A percentile compares a stretch with the other conserved stretches of the same genome.
phyloP scores from a whole-genome alignment of 1,140 invertebrate species.

The Pachypeltis micranthus region DNA sequence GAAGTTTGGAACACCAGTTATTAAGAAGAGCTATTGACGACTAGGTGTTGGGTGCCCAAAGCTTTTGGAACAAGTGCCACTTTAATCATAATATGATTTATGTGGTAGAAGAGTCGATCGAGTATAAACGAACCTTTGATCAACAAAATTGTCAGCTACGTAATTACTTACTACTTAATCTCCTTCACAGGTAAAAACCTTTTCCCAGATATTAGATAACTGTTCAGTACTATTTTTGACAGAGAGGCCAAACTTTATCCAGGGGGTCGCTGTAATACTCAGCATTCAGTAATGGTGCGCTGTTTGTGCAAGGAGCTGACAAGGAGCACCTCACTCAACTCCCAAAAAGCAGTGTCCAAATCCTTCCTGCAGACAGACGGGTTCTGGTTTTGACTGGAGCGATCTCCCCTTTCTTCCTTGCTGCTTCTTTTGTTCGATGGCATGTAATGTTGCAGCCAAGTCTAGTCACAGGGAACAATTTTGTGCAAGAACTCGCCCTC shows the following conservation, averaged over 20 bases:
- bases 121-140: too few species aligned
- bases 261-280: slow-evolving; percentile 14
- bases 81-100: too few species aligned
- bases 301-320: slow-evolving; percentile 25
- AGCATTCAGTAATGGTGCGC: slow-evolving; percentile 19
- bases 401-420: slow-evolving; percentile 26
- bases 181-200: too few species aligned
- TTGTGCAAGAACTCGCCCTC: neutral
- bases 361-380: slow-evolving; percentile 25
- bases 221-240: too few species aligned
- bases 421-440: slow-evolving; percentile 33
- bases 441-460: slow-evolving; percentile 31
- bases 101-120: too few species aligned
- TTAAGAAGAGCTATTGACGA: too few species aligned
- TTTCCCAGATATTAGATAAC: too few species aligned
- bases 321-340: slow-evolving; percentile 25
- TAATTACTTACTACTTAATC: too few species aligned
- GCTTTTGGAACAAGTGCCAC: too few species aligned
- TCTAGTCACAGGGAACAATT: neutral
- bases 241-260: neutral
- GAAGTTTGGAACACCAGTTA: too few species aligned
- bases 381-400: slow-evolving; percentile 25
- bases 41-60: too few species aligned
- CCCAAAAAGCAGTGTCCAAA: slow-evolving; percentile 30
- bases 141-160: too few species aligned